Percentiles rank a stretch among this genome's conserved stretches.
Evolutionary conservation across 2,113 vertebrate genomes (phyloP).

Genomic region (Epinephelus lanceolatus): DNA sequence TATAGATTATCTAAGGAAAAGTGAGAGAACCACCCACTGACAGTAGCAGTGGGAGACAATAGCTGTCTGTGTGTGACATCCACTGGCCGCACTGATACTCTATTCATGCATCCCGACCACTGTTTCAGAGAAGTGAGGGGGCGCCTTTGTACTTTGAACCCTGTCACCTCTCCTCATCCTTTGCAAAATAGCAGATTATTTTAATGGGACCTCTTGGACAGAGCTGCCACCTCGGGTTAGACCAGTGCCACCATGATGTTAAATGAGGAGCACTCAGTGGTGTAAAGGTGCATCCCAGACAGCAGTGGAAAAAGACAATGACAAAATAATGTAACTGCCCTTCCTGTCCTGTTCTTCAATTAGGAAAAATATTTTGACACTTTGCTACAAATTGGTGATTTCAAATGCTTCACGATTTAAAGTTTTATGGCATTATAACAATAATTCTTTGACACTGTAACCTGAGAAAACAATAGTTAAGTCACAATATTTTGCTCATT

Average conservation of each 20-base stretch:
- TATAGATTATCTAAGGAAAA: constrained; percentile 59
- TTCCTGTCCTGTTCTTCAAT: not conserved
- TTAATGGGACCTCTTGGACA: constrained; percentile 32
- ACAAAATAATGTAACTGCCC: not conserved
- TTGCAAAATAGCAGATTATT: constrained; percentile 40
- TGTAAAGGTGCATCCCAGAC: not conserved
- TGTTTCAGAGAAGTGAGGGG: constrained; percentile 69
- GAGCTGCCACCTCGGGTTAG: constrained; percentile 23
- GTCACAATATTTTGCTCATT: not conserved
- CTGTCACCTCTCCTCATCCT: constrained; percentile 69
- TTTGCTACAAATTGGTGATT: not conserved
- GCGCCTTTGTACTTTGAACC: constrained; percentile 79
- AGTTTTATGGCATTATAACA: not conserved
- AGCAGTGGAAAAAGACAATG: not conserved
- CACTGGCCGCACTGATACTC: constrained; percentile 69
- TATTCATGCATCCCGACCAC: constrained; percentile 77
- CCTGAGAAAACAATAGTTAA: not conserved
- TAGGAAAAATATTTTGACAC: not conserved
- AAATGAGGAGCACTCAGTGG: not conserved
- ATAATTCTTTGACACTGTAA: not conserved
- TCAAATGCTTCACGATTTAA: not conserved
- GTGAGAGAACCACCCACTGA: constrained; percentile 55
- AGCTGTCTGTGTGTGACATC: constrained; percentile 72
- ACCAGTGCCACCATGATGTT: not conserved
- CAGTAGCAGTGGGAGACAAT: constrained; percentile 74